A percentile compares a stretch with the other conserved stretches of the same genome.
These are phyloP conservation scores for Falco concolor DNA, from an alignment of 2,797 vertebrate species.

Conservation along the genomic window DNA sequence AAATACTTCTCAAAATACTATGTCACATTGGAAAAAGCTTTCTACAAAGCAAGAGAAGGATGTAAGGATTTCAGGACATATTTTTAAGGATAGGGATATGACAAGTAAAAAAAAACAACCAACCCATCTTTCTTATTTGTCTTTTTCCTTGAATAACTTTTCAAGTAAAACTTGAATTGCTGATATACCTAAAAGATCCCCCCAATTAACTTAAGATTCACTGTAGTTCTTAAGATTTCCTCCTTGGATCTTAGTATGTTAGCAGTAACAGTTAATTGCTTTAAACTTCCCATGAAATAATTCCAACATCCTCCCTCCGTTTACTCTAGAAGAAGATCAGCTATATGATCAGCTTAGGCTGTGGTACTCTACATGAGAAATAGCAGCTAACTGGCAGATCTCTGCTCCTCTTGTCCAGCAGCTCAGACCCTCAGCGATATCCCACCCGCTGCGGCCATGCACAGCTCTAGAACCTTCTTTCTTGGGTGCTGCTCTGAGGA, in stretches of 20 bases:
- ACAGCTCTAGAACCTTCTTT: not conserved
- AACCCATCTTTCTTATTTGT: not conserved
- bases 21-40: not conserved
- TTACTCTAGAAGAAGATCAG: no score
- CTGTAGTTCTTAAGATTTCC: not conserved
- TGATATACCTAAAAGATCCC: not conserved
- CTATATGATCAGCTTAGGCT: rapidly evolving
- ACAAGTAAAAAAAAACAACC: not conserved
- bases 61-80: not conserved
- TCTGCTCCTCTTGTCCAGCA: not conserved
- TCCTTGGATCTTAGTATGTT: no score
- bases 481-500: rapidly evolving
- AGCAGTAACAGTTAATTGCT: not conserved
- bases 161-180: not conserved
- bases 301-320: not conserved
- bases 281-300: not conserved
- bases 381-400: no score
- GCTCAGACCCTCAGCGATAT: rapidly evolving
- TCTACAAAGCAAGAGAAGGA: not conserved
- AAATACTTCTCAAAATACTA: not conserved
- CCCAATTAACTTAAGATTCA: not conserved
- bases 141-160: not conserved
- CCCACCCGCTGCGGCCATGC: not conserved
- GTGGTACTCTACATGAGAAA: not conserved
- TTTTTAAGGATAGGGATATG: not conserved